Evolutionary conservation across 1,140 invertebrate genomes (phyloP).

Genomic region (Drosophila mauritiana): DNA sequence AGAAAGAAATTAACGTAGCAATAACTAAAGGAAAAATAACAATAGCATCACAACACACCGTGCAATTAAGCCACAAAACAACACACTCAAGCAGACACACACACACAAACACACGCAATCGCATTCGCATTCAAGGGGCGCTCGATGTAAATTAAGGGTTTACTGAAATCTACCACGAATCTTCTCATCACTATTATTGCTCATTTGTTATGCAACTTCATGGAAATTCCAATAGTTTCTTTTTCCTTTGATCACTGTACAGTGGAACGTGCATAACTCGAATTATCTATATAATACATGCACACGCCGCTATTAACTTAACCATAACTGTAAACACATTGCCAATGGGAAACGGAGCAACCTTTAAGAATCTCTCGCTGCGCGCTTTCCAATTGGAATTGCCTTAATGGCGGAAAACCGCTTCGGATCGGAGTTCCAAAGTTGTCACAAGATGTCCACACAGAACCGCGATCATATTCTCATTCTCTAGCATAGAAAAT

Average conservation of each 20-base stretch:
- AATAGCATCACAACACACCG: conserved; percentile 48
- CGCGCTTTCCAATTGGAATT: conserved; percentile 32
- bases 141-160: background rate
- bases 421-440: conserved; percentile 47
- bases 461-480: conserved; percentile 48
- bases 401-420: conserved; percentile 56
- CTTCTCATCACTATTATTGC: background rate
- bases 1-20: conserved; percentile 71
- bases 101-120: conserved; percentile 29
- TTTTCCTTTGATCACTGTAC: no score
- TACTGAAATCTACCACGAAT: background rate
- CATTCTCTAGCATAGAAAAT: conserved; percentile 41
- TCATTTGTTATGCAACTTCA: no score
- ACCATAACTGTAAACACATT: conserved; percentile 9
- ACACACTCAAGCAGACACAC: conserved; percentile 3
- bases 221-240: no score
- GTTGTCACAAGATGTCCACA: conserved; percentile 60
- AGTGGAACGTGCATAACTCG: background rate
- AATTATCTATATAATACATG: background rate
- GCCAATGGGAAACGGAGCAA: conserved; percentile 26
- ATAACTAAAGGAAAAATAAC: conserved; percentile 51
- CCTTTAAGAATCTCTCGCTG: conserved; percentile 17
- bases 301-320: background rate
- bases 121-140: background rate
- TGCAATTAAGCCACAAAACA: conserved; percentile 32